Evolutionary conservation across 2,888 invertebrate genomes (phyloP).

Genomic region (Idaea aversata): DNA sequence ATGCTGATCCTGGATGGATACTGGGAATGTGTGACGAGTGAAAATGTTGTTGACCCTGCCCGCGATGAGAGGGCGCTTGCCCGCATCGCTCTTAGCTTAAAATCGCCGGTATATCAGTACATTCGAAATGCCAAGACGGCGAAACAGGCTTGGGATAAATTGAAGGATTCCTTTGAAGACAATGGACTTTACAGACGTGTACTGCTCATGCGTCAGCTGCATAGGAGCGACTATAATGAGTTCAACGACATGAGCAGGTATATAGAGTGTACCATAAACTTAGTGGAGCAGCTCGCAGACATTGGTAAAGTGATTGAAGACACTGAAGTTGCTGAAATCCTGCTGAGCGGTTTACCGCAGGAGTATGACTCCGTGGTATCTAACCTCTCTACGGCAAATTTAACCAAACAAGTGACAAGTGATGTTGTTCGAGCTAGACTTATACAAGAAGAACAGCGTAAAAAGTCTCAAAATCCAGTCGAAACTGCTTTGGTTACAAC

Average conservation of each 20-base stretch:
- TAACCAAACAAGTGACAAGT: background rate
- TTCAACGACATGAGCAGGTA: background rate
- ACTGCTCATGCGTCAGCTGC: constrained; percentile 3
- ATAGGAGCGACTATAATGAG: background rate
- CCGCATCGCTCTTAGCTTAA: no score
- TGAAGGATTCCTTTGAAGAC: background rate
- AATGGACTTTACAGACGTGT: no score
- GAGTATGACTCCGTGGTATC: constrained; percentile 6
- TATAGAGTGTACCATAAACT: constrained; percentile 1
- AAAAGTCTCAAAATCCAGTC: background rate
- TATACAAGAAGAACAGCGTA: background rate
- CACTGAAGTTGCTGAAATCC: constrained; percentile 4
- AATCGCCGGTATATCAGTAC: no score
- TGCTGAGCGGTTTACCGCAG: constrained; percentile 5
- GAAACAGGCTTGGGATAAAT: background rate
- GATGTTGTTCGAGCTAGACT: background rate
- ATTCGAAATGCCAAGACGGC: no score
- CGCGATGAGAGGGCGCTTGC: no score
- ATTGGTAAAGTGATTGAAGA: constrained; percentile 6
- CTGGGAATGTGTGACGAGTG: no score
- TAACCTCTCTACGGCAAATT: background rate
- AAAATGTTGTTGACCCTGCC: no score
- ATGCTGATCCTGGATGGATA: no score
- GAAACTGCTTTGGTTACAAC: background rate
- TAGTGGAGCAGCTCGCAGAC: constrained; percentile 5